A percentile compares a stretch with the other conserved stretches of the same genome.
Conservation (phyloP, 1,140 invertebrate genomes). For the Lepeophtheirus salmonis region DNA sequence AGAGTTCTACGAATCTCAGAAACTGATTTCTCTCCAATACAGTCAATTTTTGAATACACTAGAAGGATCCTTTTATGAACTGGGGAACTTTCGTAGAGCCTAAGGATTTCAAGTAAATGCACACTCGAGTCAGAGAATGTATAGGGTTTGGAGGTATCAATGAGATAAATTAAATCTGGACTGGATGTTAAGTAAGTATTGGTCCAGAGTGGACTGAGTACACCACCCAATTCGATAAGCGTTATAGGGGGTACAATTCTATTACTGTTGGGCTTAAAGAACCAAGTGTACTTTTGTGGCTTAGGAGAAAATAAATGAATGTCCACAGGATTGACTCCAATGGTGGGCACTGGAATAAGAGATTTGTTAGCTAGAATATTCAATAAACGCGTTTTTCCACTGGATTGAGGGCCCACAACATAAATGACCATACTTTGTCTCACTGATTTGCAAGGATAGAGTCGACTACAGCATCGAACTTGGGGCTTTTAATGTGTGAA, state of each 20-base stretch:
- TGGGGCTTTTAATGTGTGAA: slow-evolving; percentile 50
- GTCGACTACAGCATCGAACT: slow-evolving; percentile 6
- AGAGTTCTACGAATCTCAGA: not conserved
- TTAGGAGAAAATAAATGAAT: not conserved
- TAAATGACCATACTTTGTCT: not conserved
- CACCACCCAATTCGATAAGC: not conserved
- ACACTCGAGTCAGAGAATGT: not conserved
- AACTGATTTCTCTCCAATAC: not conserved
- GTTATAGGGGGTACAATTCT: too few species aligned
- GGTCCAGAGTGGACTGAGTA: not conserved
- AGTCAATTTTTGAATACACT: slow-evolving; percentile 3
- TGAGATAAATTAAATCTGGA: slow-evolving; percentile 5
- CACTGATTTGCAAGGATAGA: not conserved
- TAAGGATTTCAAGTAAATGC: not conserved
- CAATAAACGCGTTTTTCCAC: slow-evolving; percentile 7
- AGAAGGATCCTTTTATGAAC: not conserved
- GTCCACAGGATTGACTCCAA: slow-evolving; percentile 4
- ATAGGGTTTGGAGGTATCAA: not conserved
- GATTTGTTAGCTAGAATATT: not conserved
- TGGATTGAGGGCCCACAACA: not conserved
- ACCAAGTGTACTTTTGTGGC: not conserved
- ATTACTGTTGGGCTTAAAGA: not conserved
- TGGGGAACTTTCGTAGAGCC: not conserved
- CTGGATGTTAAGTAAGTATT: not conserved
- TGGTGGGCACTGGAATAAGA: not conserved